These are phyloP conservation scores for Drosophila meridionalis DNA, from an alignment of 2,888 invertebrate species.

Conservation along the genomic window DNA sequence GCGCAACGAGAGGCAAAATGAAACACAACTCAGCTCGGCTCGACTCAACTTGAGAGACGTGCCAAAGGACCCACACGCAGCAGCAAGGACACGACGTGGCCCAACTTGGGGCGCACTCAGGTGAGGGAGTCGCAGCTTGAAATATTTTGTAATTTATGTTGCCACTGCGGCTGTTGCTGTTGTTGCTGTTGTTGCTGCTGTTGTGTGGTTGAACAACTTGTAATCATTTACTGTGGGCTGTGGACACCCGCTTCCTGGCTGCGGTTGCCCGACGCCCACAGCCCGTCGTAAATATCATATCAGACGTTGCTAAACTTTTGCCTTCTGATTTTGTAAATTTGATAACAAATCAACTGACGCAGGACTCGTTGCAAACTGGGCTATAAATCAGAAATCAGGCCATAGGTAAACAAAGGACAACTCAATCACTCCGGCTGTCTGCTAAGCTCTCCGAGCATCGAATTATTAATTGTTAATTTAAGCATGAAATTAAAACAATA, in stretches of 20 bases:
- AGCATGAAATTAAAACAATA: constrained; percentile 83
- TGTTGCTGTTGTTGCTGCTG: constrained; percentile 3
- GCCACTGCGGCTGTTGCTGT: constrained; percentile 30
- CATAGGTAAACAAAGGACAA: constrained; percentile 44
- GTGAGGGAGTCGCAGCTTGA: constrained; percentile 54
- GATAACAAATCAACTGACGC: constrained; percentile 58
- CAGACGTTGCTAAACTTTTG: constrained; percentile 77
- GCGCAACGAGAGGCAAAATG: constrained; percentile 77
- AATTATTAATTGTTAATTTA: constrained; percentile 81
- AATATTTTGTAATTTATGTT: constrained; percentile 66
- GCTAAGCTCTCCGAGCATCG: constrained; percentile 29
- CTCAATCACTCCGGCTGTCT: constrained; percentile 14
- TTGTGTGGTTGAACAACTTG: constrained; percentile 42
- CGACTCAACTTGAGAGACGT: constrained; percentile 64
- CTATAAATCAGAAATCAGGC: constrained; percentile 38
- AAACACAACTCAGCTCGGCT: constrained; percentile 66
- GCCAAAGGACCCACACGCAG: constrained; percentile 52
- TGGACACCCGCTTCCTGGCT: constrained; percentile 11
- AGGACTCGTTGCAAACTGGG: constrained; percentile 7
- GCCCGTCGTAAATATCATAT: constrained; percentile 62
- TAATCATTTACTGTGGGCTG: constrained; percentile 46
- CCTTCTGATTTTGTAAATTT: constrained; percentile 73
- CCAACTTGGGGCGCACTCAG: constrained; percentile 40
- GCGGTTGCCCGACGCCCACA: constrained; percentile 22
- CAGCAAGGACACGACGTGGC: constrained; percentile 34